Base-by-base conservation (phyloP, 2,113 vertebrate species). In the Crotophaga sulcirostris region DNA sequence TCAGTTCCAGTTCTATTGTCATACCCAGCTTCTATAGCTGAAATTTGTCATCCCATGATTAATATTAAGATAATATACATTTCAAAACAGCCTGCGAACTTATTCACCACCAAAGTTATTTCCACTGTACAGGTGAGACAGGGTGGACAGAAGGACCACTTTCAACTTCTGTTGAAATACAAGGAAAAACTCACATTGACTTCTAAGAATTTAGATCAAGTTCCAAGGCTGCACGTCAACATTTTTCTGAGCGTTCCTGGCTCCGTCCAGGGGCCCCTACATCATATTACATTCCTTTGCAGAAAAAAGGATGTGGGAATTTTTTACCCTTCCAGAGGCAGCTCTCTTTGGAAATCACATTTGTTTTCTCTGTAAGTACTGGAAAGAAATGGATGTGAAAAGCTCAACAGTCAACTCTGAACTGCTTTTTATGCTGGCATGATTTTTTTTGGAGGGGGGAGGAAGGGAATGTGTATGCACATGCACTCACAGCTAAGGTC, bases 401-500 rank as follows among this genome's bases (percentile, higher is more conserved):
- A 81, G 56, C 83, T 89, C 76, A 81, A 6, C 59, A 58, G 76
- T 77, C 66, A 90, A 90, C 76, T 72, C 45, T 49, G 33, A 86
- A 84, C 54, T 56, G 83, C 66, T 76, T 95, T 95, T 93, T 70
- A 67, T 42, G 56, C 44, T 84, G 90, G 76, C 76, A 95, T 86
- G 42, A 44, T 42, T 90, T 95, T 95, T 96, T 95, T 93, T 69
- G 82, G 54, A 54, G 60, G 78, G 95, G 87, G 82, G 93, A 78
- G 94, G 52, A 81, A 84, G 49, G 33, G 74, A 90, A 19, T 11
- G 25, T 84, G 82, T 92, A 69, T 38, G 72, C 78, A 95, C 89
- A 90, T 66, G 72, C 75, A 90, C 88, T 90, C 90, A 62, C 90
- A 91, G 93, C 74, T 94, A 96, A 95, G 95, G 95, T 96, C 94